Evolutionary conservation across 2,113 vertebrate genomes (phyloP).

Genomic region (Brevimyrus niger): DNA sequence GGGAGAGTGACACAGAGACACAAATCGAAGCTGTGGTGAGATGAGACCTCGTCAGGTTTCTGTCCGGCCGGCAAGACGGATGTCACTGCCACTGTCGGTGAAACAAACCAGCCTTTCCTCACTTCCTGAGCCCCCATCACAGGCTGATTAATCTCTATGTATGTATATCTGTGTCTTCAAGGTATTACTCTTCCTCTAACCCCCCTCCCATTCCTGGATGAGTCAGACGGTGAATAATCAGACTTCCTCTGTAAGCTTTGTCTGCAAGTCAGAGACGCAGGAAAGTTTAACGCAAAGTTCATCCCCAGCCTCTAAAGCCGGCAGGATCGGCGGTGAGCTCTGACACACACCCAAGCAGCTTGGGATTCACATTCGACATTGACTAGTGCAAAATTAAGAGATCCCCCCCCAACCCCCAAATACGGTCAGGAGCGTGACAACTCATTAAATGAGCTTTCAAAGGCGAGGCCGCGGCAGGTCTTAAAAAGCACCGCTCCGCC

Average conservation of each 20-base stretch:
- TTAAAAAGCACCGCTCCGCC: background rate
- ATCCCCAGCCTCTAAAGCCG: background rate
- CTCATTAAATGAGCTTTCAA: background rate
- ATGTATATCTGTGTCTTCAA: background rate
- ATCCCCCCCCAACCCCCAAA: background rate
- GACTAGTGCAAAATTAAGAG: background rate
- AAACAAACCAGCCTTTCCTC: background rate
- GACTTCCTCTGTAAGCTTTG: background rate
- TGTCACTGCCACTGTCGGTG: background rate
- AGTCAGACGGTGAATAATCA: background rate
- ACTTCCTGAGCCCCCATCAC: slow-evolving; percentile 1
- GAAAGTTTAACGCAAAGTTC: background rate
- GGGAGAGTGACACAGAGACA: background rate
- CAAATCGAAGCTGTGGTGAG: background rate
- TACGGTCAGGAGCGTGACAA: background rate
- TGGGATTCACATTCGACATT: background rate
- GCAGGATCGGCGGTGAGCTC: background rate
- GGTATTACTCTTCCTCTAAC: background rate
- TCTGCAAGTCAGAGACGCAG: background rate
- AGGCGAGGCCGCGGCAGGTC: background rate
- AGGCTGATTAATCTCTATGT: background rate
- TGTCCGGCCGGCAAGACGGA: background rate
- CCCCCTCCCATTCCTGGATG: background rate
- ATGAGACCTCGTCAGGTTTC: background rate
- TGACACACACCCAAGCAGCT: background rate